phyloP scores from a whole-genome alignment of 2,797 vertebrate genomes.

The Crax fasciolata region DNA sequence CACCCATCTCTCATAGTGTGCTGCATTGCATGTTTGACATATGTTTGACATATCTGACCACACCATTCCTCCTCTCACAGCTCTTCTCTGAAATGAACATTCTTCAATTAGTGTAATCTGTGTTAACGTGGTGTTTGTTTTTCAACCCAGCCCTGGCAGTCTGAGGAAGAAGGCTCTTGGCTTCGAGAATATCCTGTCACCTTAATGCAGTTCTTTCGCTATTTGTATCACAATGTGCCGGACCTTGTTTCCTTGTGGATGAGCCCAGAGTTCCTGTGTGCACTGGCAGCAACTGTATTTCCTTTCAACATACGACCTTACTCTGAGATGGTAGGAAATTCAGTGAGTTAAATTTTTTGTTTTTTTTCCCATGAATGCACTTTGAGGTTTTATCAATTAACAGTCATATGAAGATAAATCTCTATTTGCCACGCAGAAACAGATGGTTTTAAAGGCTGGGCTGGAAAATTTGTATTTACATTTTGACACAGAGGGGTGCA shows the following conservation, averaged over 20 bases:
- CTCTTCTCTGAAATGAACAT: not conserved
- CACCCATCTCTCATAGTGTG: not conserved
- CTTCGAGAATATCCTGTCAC: constrained; percentile 97
- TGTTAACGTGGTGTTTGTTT: not conserved
- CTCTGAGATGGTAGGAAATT: constrained; percentile 93
- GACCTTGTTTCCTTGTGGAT: constrained; percentile 96
- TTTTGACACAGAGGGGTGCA: not conserved
- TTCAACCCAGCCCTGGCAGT: constrained; percentile 93
- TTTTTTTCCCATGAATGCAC: not conserved
- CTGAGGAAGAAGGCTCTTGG: constrained; percentile 99
- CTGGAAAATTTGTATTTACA: not conserved
- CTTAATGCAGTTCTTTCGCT: constrained; percentile 98
- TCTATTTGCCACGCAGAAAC: not conserved
- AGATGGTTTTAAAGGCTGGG: not conserved
- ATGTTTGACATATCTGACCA: not conserved
- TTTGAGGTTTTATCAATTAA: not conserved
- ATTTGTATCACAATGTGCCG: constrained; percentile 96
- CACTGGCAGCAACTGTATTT: constrained; percentile 93
- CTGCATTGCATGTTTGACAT: not conserved
- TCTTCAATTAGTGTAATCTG: not conserved
- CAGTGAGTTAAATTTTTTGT: not conserved
- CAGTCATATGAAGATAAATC: not conserved
- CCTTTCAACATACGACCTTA: constrained; percentile 98
- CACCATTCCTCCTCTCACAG: not conserved
- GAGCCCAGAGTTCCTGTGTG: constrained; percentile 96